Evolutionary conservation across 2,888 invertebrate genomes (phyloP), one percentile per base, ranked within the genome.

Genomic region (Phengaris alcon): DNA sequence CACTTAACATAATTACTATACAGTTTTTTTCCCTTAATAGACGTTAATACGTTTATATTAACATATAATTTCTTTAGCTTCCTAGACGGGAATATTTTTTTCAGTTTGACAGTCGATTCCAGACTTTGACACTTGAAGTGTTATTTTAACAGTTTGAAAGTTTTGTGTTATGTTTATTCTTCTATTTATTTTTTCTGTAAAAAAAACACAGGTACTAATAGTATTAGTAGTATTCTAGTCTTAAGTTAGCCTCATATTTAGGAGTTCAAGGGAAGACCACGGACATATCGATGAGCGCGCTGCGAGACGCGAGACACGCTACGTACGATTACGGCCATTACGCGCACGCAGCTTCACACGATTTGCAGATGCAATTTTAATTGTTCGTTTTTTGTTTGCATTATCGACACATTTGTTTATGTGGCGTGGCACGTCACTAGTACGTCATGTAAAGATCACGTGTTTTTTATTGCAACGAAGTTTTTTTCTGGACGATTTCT

Each of bases 1-100:
- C 57, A 69, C 76, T 79, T 75, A 68, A 76, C 59, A 74, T 75
- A 59, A 75, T 75, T 75, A 75, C 74, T 54, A 3, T n/a, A 68
- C 70, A 70, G 70, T 70, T 70, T 69, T 48, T 69, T 69, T 48
- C 69, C 15, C 69, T 69, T 64, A 64, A 44, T 64, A 64, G 64
- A 64, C 64, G 64, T 44, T 64, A 64, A 64, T 64, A 64, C 35
- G 64, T 22, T 64, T 64, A 64, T 44, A 44, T 64, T 64, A 64
- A 64, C 35, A 64, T 64, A 22, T 64, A 10, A 64, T 64, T 64
- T 64, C 59, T 64, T 22, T 22, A 10, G 10, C 22, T 22, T 64
- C 59, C 22, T 22, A 10, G 10, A 64, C 35, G 35, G 59, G 22
- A 22, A 22, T 8, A 22, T 35, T 2, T 22, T 64, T 64, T 35